A percentile compares a stretch with the other conserved stretches of the same genome.
These are phyloP conservation scores for Panagrolaimus sp. DNA, from an alignment of 1,140 invertebrate genomes.

Conservation along the genomic window DNA sequence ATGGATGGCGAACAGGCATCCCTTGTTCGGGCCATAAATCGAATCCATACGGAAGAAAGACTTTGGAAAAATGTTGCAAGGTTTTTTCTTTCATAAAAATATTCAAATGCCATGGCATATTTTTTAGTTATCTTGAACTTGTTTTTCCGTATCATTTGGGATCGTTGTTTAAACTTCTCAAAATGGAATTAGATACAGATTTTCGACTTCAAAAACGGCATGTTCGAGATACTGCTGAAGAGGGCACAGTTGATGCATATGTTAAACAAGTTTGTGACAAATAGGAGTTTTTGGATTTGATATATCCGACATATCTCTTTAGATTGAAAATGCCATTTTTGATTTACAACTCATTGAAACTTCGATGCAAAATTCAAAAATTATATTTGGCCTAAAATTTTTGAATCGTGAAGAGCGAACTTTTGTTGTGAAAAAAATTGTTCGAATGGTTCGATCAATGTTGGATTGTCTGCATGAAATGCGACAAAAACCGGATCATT, in stretches of 20 bases:
- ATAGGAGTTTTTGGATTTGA: background rate
- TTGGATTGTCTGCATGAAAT: conserved; percentile 14
- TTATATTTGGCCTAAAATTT: conserved; percentile 2
- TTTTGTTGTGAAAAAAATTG: conserved; percentile 16
- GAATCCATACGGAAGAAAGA: conserved; percentile 24
- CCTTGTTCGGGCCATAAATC: conserved; percentile 5
- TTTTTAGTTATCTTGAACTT: conserved; percentile 24
- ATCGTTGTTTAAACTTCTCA: conserved; percentile 15
- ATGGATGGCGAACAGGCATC: background rate
- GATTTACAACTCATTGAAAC: conserved; percentile 17
- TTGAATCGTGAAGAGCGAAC: conserved; percentile 2
- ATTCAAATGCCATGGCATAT: conserved; percentile 4
- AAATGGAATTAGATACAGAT: conserved; percentile 21
- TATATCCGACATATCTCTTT: background rate
- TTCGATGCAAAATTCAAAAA: conserved; percentile 10
- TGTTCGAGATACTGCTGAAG: background rate
- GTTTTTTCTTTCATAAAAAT: background rate
- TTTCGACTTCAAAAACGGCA: conserved; percentile 21
- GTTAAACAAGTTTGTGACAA: conserved; percentile 14
- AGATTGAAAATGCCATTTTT: conserved; percentile 14
- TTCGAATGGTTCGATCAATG: conserved; percentile 10
- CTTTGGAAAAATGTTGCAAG: conserved; percentile 20
- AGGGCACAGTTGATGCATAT: background rate
- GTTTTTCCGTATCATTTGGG: conserved; percentile 17
- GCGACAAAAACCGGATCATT: conserved; percentile 13